These are phyloP conservation scores for Netelia inedita DNA, from an alignment of 2,888 invertebrate species.

Conservation along the genomic window DNA sequence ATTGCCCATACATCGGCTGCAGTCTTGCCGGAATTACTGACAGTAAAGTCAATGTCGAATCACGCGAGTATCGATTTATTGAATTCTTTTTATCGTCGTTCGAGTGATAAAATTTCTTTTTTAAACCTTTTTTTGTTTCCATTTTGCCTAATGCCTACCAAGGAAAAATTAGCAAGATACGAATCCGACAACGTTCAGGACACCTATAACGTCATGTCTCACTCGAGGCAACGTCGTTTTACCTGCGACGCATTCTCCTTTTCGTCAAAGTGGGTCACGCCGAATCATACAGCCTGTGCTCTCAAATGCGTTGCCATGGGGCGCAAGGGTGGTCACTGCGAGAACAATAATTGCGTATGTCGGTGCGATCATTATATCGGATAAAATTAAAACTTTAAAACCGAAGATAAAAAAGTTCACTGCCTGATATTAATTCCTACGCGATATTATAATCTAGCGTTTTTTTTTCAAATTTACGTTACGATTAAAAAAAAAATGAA, in stretches of 20 bases:
- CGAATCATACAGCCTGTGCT: slow-evolving; percentile 73
- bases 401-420: neutral
- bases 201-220: neutral
- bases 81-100: neutral
- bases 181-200: neutral
- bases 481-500: too few species aligned
- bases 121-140: neutral
- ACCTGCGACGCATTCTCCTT: slow-evolving; percentile 75
- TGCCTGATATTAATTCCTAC: neutral
- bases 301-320: slow-evolving; percentile 65
- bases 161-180: neutral
- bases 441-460: neutral
- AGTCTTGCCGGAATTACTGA: slow-evolving; percentile 52
- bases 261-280: slow-evolving; percentile 68
- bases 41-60: slow-evolving; percentile 44
- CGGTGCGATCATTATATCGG: slow-evolving; percentile 43
- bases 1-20: slow-evolving; percentile 47
- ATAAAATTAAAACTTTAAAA: neutral
- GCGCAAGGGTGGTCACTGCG: slow-evolving; percentile 59
- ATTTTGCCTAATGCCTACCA: neutral
- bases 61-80: slow-evolving; percentile 35
- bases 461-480: neutral
- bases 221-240: slow-evolving; percentile 50
- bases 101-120: neutral
- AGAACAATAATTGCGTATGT: slow-evolving; percentile 56